Conservation (phyloP, 2,797 vertebrate genomes). For the Anniella stebbinsi region DNA sequence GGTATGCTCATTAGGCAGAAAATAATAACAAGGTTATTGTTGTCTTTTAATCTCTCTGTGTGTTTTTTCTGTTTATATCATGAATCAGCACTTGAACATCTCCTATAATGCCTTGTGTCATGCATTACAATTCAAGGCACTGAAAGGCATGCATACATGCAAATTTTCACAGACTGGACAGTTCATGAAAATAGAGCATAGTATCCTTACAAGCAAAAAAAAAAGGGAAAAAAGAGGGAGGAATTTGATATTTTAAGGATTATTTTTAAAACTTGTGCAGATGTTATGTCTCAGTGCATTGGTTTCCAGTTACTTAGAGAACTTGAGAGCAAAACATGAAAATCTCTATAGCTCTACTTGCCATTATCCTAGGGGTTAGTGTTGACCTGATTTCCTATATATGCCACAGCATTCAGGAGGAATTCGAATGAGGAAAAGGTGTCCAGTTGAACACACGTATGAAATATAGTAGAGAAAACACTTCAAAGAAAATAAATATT, state of each 20-base stretch:
- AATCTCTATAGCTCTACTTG: background rate
- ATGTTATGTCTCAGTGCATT: background rate
- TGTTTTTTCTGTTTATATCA: background rate
- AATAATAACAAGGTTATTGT: background rate
- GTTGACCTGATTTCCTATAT: slow-evolving; percentile 3
- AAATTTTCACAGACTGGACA: slow-evolving; percentile 25
- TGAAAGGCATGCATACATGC: background rate
- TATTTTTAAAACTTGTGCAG: background rate
- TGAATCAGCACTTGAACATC: background rate
- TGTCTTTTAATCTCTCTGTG: background rate
- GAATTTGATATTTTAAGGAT: fast-evolving
- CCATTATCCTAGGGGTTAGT: background rate
- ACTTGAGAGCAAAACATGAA: background rate
- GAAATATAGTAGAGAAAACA: background rate
- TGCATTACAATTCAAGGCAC: background rate
- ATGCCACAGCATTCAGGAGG: background rate
- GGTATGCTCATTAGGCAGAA: background rate
- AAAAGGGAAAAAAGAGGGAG: background rate
- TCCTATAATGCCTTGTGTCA: background rate
- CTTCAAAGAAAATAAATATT: background rate
- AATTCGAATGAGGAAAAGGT: slow-evolving; percentile 5
- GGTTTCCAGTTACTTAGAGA: background rate
- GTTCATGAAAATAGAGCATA: slow-evolving; percentile 18
- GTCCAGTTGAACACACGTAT: background rate
- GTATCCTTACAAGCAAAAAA: background rate